Conservation (phyloP, 2,113 vertebrate species). For the Thalassoma bifasciatum region DNA sequence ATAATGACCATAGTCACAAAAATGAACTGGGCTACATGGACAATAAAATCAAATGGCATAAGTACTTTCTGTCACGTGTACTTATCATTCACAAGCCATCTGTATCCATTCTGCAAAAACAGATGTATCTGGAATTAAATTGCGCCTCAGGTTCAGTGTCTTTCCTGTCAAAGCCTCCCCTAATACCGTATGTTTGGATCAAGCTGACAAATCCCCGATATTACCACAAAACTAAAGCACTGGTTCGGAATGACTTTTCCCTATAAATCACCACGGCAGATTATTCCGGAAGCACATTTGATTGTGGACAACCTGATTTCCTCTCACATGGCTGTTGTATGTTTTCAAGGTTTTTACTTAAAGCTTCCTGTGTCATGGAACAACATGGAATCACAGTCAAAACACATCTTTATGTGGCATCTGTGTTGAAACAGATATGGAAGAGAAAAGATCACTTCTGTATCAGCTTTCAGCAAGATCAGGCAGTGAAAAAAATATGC, state of each 20-base stretch:
- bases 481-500: constrained; percentile 32
- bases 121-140: constrained; percentile 59
- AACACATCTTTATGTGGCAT: background rate
- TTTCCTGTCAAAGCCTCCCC: constrained; percentile 14
- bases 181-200: constrained; percentile 67
- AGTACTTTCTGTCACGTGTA: constrained; percentile 15
- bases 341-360: too few species aligned
- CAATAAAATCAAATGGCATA: background rate
- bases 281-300: constrained; percentile 24
- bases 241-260: constrained; percentile 47
- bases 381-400: background rate
- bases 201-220: constrained; percentile 62
- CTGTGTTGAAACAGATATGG: constrained; percentile 64
- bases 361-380: background rate
- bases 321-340: background rate
- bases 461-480: constrained; percentile 21
- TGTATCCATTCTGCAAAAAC: constrained; percentile 36
- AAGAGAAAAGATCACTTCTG: background rate
- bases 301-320: constrained; percentile 25
- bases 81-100: constrained; percentile 16
- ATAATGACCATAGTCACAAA: background rate
- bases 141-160: constrained; percentile 31
- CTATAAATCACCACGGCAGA: constrained; percentile 15
- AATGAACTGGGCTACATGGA: background rate
- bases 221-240: constrained; percentile 56